Conservation (phyloP, 2,888 invertebrate species). For the Acrobasis consociella region DNA sequence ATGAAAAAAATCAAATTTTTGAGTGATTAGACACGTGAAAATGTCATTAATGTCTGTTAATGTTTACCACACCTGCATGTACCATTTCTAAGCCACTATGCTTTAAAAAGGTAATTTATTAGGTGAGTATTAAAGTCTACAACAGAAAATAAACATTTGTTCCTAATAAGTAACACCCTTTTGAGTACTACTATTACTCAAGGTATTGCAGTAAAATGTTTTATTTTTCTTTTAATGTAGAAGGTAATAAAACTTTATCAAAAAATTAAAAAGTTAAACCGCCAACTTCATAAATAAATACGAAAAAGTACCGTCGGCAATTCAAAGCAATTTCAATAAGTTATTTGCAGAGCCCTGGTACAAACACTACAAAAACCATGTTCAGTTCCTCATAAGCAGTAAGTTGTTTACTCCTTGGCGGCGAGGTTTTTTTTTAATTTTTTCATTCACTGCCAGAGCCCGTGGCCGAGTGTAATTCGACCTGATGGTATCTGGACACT, state of each 20-base stretch:
- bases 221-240: too few species aligned
- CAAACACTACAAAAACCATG: constrained; percentile 26
- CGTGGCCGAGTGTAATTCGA: constrained; percentile 77
- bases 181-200: too few species aligned
- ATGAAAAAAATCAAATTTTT: constrained; percentile 43
- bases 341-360: constrained; percentile 29
- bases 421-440: constrained; percentile 57
- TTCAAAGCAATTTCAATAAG: constrained; percentile 47
- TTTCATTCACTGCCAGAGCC: constrained; percentile 56
- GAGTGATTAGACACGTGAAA: constrained; percentile 19
- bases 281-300: constrained; percentile 22
- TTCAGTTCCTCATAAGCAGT: constrained; percentile 62
- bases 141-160: too few species aligned
- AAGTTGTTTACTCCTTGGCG: constrained; percentile 66
- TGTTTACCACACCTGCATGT: neutral
- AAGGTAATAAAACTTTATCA: too few species aligned
- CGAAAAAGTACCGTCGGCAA: constrained; percentile 39
- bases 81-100: too few species aligned
- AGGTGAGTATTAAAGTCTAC: too few species aligned
- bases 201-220: too few species aligned
- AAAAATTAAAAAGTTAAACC: constrained; percentile 6
- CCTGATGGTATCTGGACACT: constrained; percentile 77
- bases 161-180: too few species aligned
- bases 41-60: neutral
- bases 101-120: too few species aligned